These are phyloP conservation scores for Antigone vipio DNA, from an alignment of 2,113 vertebrate genomes.

Conservation along the genomic window DNA sequence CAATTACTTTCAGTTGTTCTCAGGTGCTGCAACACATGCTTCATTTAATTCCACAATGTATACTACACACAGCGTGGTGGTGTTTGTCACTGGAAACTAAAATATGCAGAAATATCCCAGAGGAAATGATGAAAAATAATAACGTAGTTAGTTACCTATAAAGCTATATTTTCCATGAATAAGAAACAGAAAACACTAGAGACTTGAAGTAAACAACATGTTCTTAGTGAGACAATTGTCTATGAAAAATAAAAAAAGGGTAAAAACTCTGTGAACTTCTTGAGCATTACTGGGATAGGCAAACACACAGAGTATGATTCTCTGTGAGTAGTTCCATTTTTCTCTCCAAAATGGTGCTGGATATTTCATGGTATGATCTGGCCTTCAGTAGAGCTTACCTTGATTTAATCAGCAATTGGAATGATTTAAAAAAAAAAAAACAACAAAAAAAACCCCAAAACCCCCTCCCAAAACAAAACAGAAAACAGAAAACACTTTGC, in stretches of 20 bases:
- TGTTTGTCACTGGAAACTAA: conserved; percentile 37
- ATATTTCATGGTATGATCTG: neutral
- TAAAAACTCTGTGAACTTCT: neutral
- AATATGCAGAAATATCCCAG: conserved; percentile 18
- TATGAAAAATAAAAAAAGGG: neutral
- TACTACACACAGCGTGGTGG: neutral
- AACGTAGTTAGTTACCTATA: neutral
- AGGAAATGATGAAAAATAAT: conserved; percentile 58
- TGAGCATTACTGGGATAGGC: neutral
- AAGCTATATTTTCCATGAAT: neutral
- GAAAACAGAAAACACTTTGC: neutral
- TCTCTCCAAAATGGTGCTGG: neutral
- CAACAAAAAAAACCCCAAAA: too few species aligned
- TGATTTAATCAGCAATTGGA: neutral
- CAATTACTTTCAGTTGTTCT: conserved; percentile 77
- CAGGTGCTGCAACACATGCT: conserved; percentile 69
- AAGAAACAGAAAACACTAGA: neutral
- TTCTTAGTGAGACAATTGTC: neutral
- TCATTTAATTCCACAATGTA: conserved; percentile 75
- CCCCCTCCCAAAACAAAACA: too few species aligned
- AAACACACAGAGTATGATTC: neutral
- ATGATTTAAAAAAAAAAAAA: neutral
- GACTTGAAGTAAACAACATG: neutral
- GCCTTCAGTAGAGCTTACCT: neutral
- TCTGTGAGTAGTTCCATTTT: neutral